Evolutionary conservation across 2,113 vertebrate species (phyloP).

Genomic region (Ameiurus melas): DNA sequence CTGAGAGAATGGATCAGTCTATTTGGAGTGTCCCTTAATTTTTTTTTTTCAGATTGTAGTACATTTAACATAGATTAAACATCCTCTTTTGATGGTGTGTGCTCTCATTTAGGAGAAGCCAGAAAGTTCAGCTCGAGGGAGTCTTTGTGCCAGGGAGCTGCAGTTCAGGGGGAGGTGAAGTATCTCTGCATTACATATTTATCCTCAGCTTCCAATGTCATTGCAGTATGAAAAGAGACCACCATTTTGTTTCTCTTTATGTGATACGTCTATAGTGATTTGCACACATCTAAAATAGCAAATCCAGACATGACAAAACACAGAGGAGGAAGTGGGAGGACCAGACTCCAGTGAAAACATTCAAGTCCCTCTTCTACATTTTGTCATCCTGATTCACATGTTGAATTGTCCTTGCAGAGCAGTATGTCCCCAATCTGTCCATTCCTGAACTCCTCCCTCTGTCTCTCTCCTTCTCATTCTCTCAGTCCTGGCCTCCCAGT

Average conservation of each 20-base stretch:
- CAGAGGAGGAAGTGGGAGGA: conserved; percentile 20
- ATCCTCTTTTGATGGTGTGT: conserved; percentile 39
- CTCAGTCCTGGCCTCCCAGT: conserved; percentile 70
- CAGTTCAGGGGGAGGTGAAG: conserved; percentile 25
- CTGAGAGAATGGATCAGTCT: conserved; percentile 57
- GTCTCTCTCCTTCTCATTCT: neutral
- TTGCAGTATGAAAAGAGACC: conserved; percentile 14
- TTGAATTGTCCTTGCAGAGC: neutral
- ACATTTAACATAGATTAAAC: conserved; percentile 38
- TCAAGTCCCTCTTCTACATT: conserved; percentile 18
- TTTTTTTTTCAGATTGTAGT: conserved; percentile 35
- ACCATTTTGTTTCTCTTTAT: conserved; percentile 15
- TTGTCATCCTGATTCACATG: conserved; percentile 16
- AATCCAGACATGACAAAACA: conserved; percentile 22
- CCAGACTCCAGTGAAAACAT: conserved; percentile 16
- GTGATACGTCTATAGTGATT: conserved; percentile 13
- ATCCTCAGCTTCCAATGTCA: conserved; percentile 5
- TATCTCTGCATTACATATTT: conserved; percentile 10
- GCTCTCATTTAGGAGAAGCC: conserved; percentile 42
- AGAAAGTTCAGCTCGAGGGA: conserved; percentile 22
- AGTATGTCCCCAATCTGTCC: conserved; percentile 1
- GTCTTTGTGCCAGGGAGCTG: conserved; percentile 29
- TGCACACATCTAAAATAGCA: conserved; percentile 28
- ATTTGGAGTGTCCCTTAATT: conserved; percentile 44
- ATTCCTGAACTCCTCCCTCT: neutral